Conservation (phyloP, 2,113 vertebrate genomes). For the Regulus satrapa region DNA sequence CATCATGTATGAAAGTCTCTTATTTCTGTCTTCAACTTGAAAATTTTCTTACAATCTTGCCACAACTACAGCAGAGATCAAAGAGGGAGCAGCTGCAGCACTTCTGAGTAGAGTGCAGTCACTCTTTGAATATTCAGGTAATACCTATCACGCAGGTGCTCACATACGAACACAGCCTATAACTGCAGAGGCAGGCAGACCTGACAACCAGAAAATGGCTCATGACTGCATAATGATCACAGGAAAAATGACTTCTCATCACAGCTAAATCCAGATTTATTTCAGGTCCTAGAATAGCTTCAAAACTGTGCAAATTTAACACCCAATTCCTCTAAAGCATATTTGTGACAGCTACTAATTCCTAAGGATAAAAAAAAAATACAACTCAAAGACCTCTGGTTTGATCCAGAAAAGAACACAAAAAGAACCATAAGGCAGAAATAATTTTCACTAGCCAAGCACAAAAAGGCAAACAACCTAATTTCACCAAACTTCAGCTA, state of each 20-base stretch:
- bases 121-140: background rate
- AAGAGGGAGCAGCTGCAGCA: background rate
- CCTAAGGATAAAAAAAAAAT: background rate
- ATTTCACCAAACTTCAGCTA: background rate
- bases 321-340: background rate
- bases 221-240: background rate
- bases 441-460: background rate
- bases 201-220: background rate
- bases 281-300: background rate
- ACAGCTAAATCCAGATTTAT: background rate
- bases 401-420: background rate
- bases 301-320: background rate
- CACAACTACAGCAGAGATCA: background rate
- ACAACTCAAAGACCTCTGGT: background rate
- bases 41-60: background rate
- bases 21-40: background rate
- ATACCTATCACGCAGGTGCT: background rate
- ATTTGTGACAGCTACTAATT: background rate
- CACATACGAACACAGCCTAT: rapidly evolving
- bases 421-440: background rate
- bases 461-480: background rate
- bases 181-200: background rate
- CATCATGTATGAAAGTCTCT: background rate
- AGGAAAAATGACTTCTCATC: background rate
- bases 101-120: background rate